Percentiles rank a stretch among this genome's conserved stretches.
phyloP scores from a whole-genome alignment of 2,888 invertebrate genomes.

The Venusia cambrica region DNA sequence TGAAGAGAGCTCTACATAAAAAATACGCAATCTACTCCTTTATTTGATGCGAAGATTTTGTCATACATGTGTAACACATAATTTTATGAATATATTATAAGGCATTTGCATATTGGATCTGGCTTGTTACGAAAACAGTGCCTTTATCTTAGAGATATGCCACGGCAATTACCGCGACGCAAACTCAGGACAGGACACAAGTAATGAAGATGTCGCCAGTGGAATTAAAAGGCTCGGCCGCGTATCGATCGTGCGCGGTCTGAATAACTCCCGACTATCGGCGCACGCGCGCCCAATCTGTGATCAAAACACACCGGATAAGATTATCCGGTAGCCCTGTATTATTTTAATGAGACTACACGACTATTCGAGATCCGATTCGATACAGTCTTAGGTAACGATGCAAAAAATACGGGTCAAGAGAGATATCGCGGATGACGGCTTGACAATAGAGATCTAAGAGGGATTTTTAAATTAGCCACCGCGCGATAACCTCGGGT shows the following conservation, averaged over 20 bases:
- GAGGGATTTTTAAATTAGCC: slow-evolving; percentile 74
- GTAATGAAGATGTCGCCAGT: slow-evolving; percentile 78
- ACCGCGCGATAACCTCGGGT: slow-evolving; percentile 65
- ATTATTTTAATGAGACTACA: slow-evolving; percentile 82
- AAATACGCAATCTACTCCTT: slow-evolving; percentile 55
- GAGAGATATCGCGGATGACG: slow-evolving; percentile 69
- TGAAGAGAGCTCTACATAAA: slow-evolving; percentile 49
- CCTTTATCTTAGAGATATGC: slow-evolving; percentile 6
- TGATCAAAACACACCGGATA: slow-evolving; percentile 79
- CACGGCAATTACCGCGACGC: slow-evolving; percentile 29
- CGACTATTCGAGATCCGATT: slow-evolving; percentile 73
- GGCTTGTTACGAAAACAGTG: slow-evolving; percentile 18
- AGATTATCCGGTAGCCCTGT: slow-evolving; percentile 81
- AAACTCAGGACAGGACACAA: slow-evolving; percentile 69
- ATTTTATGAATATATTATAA: slow-evolving; percentile 71
- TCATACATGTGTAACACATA: slow-evolving; percentile 61
- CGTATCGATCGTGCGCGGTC: slow-evolving; percentile 71
- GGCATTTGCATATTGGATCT: slow-evolving; percentile 55
- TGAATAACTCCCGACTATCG: slow-evolving; percentile 77
- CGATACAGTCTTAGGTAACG: slow-evolving; percentile 78
- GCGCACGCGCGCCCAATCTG: slow-evolving; percentile 79
- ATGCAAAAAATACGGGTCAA: slow-evolving; percentile 72
- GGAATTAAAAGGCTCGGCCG: slow-evolving; percentile 68
- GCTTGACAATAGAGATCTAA: slow-evolving; percentile 48
- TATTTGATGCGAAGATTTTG: slow-evolving; percentile 59